phyloP scores from a whole-genome alignment of 2,113 vertebrate species.

The Henicopernis longicauda region DNA sequence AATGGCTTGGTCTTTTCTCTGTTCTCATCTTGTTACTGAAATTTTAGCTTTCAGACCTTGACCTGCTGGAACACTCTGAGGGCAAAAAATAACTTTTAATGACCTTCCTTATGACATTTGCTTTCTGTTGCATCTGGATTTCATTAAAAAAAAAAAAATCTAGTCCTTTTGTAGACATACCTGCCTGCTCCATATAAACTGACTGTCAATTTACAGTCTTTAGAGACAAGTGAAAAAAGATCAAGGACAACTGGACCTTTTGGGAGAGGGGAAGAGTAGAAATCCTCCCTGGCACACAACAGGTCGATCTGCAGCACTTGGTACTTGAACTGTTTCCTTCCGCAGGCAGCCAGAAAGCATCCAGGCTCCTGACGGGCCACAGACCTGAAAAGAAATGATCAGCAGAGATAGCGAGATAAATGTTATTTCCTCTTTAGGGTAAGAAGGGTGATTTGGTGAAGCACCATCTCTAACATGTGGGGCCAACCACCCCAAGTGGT shows the following conservation, averaged over 20 bases:
- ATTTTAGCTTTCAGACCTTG: background rate
- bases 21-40: background rate
- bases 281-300: background rate
- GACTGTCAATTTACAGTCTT: background rate
- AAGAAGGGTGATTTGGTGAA: background rate
- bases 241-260: background rate
- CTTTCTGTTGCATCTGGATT: background rate
- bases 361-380: background rate
- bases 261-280: background rate
- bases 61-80: background rate
- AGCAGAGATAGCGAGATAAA: fast-evolving
- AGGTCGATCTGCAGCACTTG: background rate
- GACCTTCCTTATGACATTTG: background rate
- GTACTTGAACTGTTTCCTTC: background rate
- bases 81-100: background rate
- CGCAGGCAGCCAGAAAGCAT: background rate
- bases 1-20: background rate
- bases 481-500: background rate
- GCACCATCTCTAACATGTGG: background rate
- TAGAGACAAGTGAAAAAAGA: background rate
- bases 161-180: background rate
- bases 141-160: background rate
- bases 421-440: background rate
- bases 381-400: background rate
- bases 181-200: background rate